These are phyloP conservation scores for Cataglyphis hispanica DNA, from an alignment of 1,140 invertebrate species.

Conservation along the genomic window DNA sequence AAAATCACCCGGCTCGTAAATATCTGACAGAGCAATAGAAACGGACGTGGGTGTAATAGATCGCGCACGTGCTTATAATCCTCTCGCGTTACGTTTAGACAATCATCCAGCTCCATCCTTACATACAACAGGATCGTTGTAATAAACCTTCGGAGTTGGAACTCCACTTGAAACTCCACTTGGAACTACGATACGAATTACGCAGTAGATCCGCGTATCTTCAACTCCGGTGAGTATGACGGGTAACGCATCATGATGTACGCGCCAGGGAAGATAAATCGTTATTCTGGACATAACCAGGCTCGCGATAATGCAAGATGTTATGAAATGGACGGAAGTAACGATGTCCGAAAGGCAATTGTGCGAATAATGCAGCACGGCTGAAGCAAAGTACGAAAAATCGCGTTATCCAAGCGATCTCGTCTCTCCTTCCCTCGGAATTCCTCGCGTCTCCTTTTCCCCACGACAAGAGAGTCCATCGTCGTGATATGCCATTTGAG, in stretches of 20 bases:
- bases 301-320: slow-evolving; percentile 17
- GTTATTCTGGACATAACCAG: slow-evolving; percentile 8
- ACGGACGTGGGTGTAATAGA: slow-evolving; percentile 19
- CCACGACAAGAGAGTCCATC: background rate
- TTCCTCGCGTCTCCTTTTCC: slow-evolving; percentile 21
- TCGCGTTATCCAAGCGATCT: slow-evolving; percentile 48
- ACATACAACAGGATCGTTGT: background rate
- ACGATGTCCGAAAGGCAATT: slow-evolving; percentile 47
- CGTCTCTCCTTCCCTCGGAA: slow-evolving; percentile 4
- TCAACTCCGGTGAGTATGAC: slow-evolving; percentile 3
- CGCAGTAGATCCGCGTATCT: slow-evolving; percentile 27
- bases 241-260: slow-evolving; percentile 1
- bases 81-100: slow-evolving; percentile 7
- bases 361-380: slow-evolving; percentile 23
- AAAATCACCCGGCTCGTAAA: slow-evolving; percentile 56
- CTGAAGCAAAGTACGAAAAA: slow-evolving; percentile 3
- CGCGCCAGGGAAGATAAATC: slow-evolving; percentile 44
- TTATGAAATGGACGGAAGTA: slow-evolving; percentile 41
- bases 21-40: slow-evolving; percentile 48
- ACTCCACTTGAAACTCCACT: background rate
- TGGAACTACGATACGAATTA: slow-evolving; percentile 39
- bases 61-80: slow-evolving; percentile 21
- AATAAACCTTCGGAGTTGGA: slow-evolving; percentile 14
- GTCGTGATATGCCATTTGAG: slow-evolving; percentile 34
- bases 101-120: slow-evolving; percentile 11